A percentile compares a stretch with the other conserved stretches of the same genome.
These are phyloP conservation scores for Cotesia glomerata DNA, from an alignment of 1,140 invertebrate species.

Conservation along the genomic window DNA sequence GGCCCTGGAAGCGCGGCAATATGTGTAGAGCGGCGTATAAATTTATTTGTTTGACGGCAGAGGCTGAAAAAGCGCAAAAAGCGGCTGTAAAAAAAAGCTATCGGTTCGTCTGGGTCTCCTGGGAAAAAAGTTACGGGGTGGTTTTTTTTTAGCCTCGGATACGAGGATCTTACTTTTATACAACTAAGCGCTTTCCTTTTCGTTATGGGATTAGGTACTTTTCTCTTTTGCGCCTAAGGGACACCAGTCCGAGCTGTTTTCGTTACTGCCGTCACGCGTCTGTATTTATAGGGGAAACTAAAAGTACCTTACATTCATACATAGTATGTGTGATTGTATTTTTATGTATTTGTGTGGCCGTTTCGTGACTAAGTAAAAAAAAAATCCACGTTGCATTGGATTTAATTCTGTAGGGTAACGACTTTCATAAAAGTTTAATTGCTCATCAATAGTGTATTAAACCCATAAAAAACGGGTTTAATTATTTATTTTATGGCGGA, in stretches of 20 bases:
- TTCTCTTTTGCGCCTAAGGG: constrained; percentile 9
- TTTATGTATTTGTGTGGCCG: neutral
- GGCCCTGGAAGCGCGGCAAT: too few species aligned
- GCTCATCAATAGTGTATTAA: constrained; percentile 1
- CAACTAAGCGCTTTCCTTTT: constrained; percentile 30
- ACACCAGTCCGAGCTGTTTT: neutral
- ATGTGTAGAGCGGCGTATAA: too few species aligned
- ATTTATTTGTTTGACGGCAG: too few species aligned
- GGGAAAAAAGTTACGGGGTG: constrained; percentile 13
- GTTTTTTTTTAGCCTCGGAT: constrained; percentile 22
- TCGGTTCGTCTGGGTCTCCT: neutral
- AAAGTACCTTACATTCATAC: neutral
- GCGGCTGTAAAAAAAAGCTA: too few species aligned
- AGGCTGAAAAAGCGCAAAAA: too few species aligned
- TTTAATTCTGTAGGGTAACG: constrained; percentile 6
- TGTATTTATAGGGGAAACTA: neutral
- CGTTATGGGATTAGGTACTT: constrained; percentile 32
- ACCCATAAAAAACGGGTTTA: neutral
- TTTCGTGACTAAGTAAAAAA: neutral
- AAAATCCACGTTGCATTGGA: neutral
- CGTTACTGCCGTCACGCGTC: too few species aligned
- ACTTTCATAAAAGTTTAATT: constrained; percentile 29
- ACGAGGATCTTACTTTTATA: neutral
- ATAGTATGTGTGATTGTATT: neutral
- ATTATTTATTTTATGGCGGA: neutral